Base-by-base conservation (phyloP, 2,888 invertebrate genomes). In the Drosophila limbata region DNA sequence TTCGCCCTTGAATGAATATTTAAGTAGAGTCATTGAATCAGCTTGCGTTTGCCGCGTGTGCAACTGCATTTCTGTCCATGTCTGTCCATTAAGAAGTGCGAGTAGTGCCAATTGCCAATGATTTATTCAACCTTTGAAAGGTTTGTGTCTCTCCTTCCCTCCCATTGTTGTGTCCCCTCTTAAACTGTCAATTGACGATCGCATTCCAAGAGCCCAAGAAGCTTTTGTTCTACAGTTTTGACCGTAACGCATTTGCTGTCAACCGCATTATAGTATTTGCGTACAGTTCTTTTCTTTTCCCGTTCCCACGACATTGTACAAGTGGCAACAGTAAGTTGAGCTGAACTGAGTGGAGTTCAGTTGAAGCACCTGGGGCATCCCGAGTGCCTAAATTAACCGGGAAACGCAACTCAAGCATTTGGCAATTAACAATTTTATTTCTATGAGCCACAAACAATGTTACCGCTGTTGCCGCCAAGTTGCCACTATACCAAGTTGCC, bases 401-500 rank as follows among this genome's bases (percentile, higher is more conserved):
- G 56, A 79, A 84, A 76, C 76, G 62, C 77, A 73, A 84, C 70
- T 79, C 81, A 84, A 86, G 47, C 84, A 77, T 83, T 81, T 79
- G 88, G 87, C 89, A 84, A 89, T 84, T 86, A 88, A 88, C 82
- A 87, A 82, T 89, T 89, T 90, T 90, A 90, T 86, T 88, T 84
- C 89, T 86, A 88, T 84, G 84, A 79, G 80, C 75, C 75, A 78
- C 81, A 73, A 85, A 84, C 84, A 84, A 83, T 88, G 84, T 84
- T 84, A 77, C 68, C 69, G 69, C 62, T 57, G 64, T 57, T n/a
- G n/a, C n/a, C n/a, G n/a, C n/a, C 42, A 44, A 55, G 10, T 56
- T 56, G 17, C 56, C 45, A 45, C 45, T 40, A 17, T 42, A 6
- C 48, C 48, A 50, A 53, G 53, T 39, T 40, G 40, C 37, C 10